Evolutionary conservation across 1,140 invertebrate genomes (phyloP).

Genomic region (Nautilus pompilius): DNA sequence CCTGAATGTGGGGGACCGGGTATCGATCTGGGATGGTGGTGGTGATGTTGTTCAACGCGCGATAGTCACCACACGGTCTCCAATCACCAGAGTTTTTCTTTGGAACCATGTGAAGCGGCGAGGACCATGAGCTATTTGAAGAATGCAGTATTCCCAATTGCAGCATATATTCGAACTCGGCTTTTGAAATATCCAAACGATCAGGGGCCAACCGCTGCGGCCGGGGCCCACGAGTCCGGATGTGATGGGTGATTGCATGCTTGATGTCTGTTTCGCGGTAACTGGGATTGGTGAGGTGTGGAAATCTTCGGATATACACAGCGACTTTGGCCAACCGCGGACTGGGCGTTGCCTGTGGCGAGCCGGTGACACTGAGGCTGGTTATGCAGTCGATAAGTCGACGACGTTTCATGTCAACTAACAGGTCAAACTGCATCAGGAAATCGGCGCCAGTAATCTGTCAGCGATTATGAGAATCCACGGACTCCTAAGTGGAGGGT

Average conservation of each 20-base stretch:
- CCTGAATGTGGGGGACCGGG: slow-evolving; percentile 18
- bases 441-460: slow-evolving; percentile 10
- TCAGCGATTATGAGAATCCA: slow-evolving; percentile 5
- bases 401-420: slow-evolving; percentile 5
- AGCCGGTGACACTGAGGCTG: background rate
- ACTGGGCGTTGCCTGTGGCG: too few species aligned
- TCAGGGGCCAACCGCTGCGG: too few species aligned
- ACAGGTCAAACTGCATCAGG: background rate
- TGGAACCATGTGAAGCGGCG: slow-evolving; percentile 53
- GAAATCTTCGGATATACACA: too few species aligned
- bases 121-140: slow-evolving; percentile 47
- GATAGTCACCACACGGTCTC: slow-evolving; percentile 55
- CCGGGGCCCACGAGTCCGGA: too few species aligned
- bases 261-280: too few species aligned
- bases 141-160: background rate
- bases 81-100: slow-evolving; percentile 50
- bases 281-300: too few species aligned
- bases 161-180: background rate
- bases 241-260: too few species aligned
- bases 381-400: background rate
- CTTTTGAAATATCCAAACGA: background rate
- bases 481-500: background rate
- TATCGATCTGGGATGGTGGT: slow-evolving; percentile 26
- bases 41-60: slow-evolving; percentile 54
- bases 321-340: too few species aligned